Base-by-base conservation (phyloP, 2,888 invertebrate species). In the Heliconius charithonia region DNA sequence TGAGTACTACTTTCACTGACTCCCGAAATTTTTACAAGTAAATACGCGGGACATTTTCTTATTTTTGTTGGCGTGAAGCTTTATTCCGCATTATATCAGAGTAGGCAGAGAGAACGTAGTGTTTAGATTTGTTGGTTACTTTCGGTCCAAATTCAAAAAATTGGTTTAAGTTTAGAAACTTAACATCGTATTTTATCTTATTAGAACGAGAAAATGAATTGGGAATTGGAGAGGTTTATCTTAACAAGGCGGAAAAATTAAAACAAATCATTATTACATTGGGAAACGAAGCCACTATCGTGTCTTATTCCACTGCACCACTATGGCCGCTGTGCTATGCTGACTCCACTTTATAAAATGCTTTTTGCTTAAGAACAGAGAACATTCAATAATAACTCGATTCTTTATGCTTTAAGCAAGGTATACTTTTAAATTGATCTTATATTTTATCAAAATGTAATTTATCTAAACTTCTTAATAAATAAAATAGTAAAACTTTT, bases 1-100 rank as follows among this genome's bases (percentile, higher is more conserved):
- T 63, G 74, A 74, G 41, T 45, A 37, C 41, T 72, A 72, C 59
- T 72, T 59, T 72, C 72, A 59, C 72, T 72, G n/a, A 72, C 29
- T 59, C 9, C 6, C 22, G 59, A 71, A 71, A 32, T 71, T 72
- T 72, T 72, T 59, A n/a, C 32, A 37, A 59, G 37, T 59, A 32
- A 32, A 72, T 59, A 29, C 2, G 7, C n/a, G 9, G 16, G n/a
- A 72, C 32, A 32, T 32, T 29, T 32, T 71, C 19, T 45, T 12
- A 12, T 51, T 27, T 22, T 27, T 25, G 45, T 70, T 70, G 19
- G 19, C 51, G 51, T 22, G 22, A 51, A 22, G 45, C 45, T 66
- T 9, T 32, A 62, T 56, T 56, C 56, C 56, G 22, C 56, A 16
- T 56, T 45, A 9, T 7, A 56, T 7, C 22, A 56, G 56, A 1